These are phyloP conservation scores for Orchesellides sinensis DNA, from an alignment of 2,888 invertebrate species.

Conservation along the genomic window DNA sequence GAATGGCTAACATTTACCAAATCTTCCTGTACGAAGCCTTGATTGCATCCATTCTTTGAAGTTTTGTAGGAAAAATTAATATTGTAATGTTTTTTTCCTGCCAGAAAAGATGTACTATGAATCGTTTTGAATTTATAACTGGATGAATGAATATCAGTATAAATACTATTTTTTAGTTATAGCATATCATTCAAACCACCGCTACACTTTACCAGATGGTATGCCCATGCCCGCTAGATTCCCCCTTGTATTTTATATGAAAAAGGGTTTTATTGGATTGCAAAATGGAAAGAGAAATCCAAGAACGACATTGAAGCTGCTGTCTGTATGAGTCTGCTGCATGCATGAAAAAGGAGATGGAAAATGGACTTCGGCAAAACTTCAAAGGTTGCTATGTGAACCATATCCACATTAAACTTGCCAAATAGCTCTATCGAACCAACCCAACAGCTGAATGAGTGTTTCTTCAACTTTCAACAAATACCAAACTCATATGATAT, in stretches of 20 bases:
- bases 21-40: no score
- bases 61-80: no score
- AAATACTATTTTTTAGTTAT: background rate
- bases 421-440: constrained; percentile 63
- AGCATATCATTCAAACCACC: constrained; percentile 20
- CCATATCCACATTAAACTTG: constrained; percentile 67
- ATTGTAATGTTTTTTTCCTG: no score
- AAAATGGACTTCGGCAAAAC: constrained; percentile 73
- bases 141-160: background rate
- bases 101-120: no score
- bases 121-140: background rate
- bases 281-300: constrained; percentile 67
- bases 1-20: no score
- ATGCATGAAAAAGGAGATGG: constrained; percentile 53
- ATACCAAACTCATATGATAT: constrained; percentile 42
- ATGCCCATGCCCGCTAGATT: constrained; percentile 15
- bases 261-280: constrained; percentile 72
- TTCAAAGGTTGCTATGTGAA: constrained; percentile 74
- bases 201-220: constrained; percentile 42
- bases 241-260: constrained; percentile 49
- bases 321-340: constrained; percentile 19
- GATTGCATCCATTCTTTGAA: no score
- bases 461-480: constrained; percentile 31
- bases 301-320: constrained; percentile 47
- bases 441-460: constrained; percentile 56